Conservation (phyloP, 2,113 vertebrate genomes). For the Bungarus multicinctus region DNA sequence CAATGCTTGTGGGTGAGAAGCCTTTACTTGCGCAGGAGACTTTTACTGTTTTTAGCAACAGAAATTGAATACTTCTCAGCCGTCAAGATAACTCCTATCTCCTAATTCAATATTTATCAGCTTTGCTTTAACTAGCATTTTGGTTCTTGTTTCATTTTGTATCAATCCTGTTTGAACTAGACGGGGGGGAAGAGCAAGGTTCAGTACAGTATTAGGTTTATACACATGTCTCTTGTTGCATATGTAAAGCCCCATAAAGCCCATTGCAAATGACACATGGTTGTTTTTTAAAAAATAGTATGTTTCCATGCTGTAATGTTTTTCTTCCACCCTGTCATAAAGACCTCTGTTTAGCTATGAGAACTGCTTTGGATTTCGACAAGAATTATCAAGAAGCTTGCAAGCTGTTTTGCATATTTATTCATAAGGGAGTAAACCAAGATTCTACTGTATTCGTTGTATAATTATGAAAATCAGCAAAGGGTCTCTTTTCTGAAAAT, state of each 20-base stretch:
- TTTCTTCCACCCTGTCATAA: background rate
- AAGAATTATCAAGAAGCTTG: background rate
- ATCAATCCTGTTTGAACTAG: background rate
- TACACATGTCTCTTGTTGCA: background rate
- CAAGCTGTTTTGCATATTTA: background rate
- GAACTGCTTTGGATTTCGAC: background rate
- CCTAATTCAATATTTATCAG: background rate
- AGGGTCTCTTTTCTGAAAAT: background rate
- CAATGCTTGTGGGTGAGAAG: background rate
- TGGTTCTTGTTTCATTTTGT: background rate
- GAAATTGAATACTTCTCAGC: background rate
- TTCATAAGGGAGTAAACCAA: background rate
- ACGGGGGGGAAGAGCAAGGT: background rate
- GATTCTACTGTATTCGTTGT: background rate
- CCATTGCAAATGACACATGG: background rate
- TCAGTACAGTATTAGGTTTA: background rate
- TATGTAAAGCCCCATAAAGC: background rate
- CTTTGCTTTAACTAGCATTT: background rate
- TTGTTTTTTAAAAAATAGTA: no score
- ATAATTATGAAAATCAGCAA: background rate
- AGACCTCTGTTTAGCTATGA: background rate
- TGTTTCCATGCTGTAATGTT: background rate
- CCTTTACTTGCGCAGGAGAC: background rate
- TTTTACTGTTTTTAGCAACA: background rate
- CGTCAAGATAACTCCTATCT: background rate